phyloP scores from a whole-genome alignment of 2,797 vertebrate genomes.

The Poeciliopsis paucimaculata region DNA sequence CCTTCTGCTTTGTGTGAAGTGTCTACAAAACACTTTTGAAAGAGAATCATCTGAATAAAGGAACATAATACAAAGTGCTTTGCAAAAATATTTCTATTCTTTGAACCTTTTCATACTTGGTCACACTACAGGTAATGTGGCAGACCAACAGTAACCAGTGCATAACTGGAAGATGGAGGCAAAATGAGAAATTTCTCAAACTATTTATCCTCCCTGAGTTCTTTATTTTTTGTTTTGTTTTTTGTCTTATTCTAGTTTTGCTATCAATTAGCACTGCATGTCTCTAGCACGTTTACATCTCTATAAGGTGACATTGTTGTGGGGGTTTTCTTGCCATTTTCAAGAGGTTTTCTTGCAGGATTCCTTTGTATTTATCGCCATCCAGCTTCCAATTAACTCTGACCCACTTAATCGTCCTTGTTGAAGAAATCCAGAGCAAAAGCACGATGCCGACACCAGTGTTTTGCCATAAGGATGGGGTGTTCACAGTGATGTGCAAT shows the following conservation, averaged over 20 bases:
- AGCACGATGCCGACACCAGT: not conserved
- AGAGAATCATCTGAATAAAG: not conserved
- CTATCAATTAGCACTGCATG: not conserved
- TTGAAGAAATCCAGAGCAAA: not conserved
- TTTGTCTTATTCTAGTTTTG: not conserved
- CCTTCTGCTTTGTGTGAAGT: not conserved
- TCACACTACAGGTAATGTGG: not conserved
- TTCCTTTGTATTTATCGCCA: not conserved
- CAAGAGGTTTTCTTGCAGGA: not conserved
- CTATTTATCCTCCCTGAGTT: not conserved
- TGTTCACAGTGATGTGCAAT: not conserved
- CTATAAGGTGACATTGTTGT: not conserved
- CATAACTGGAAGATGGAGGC: not conserved
- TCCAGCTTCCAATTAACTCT: not conserved
- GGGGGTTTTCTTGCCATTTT: not conserved
- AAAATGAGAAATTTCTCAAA: not conserved
- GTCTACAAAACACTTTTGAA: not conserved
- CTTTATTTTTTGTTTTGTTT: not conserved
- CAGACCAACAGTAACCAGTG: not conserved
- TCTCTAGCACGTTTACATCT: not conserved
- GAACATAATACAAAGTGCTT: not conserved
- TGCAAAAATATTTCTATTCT: not conserved
- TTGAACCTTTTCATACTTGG: not conserved
- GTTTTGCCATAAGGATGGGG: not conserved
- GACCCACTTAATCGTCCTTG: not conserved